These are phyloP conservation scores for Cephus nigrinus DNA, from an alignment of 2,888 invertebrate species.

Conservation along the genomic window DNA sequence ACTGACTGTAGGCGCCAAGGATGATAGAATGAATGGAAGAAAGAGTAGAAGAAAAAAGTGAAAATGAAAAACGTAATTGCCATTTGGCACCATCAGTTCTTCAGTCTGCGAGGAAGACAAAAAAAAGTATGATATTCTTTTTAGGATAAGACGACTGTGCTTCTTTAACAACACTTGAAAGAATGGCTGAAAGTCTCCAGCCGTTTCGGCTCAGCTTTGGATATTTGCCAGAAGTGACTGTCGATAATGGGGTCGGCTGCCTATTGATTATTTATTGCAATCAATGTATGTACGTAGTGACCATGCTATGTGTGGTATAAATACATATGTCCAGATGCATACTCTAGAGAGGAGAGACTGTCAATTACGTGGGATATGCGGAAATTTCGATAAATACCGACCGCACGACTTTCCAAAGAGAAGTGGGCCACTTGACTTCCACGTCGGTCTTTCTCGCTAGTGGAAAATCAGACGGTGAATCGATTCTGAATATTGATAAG, in stretches of 20 bases:
- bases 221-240: slow-evolving; percentile 32
- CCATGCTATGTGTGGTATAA: background rate
- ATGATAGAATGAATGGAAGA: background rate
- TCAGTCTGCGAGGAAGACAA: background rate
- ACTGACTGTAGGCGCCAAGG: background rate
- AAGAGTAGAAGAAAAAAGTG: background rate
- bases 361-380: background rate
- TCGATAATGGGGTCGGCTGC: slow-evolving; percentile 38
- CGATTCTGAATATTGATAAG: background rate
- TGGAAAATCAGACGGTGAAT: background rate
- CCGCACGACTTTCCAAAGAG: background rate
- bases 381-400: background rate
- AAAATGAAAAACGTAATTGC: background rate
- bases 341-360: background rate
- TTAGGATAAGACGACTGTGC: background rate
- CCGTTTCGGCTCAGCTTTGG: slow-evolving; percentile 19
- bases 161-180: background rate
- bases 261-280: slow-evolving; percentile 41
- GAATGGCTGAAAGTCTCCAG: background rate
- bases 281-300: slow-evolving; percentile 12
- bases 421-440: background rate
- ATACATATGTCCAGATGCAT: background rate
- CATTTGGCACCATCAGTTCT: background rate
- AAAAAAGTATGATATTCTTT: background rate
- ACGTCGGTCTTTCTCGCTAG: background rate